Evolutionary conservation across 1,140 invertebrate genomes (phyloP).

Genomic region (Stegodyphus dumicola): DNA sequence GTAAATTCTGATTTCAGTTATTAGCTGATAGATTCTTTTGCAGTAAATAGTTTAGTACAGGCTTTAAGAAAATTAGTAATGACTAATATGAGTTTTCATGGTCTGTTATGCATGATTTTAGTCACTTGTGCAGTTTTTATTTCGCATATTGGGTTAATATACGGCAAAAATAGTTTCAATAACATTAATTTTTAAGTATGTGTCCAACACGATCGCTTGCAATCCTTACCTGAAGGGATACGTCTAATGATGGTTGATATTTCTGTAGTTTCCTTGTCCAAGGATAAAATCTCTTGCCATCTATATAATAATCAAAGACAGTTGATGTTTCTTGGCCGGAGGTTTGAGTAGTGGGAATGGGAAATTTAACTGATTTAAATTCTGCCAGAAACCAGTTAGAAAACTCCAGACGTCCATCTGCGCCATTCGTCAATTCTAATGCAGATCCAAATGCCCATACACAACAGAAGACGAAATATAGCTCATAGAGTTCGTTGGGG

Average conservation of each 20-base stretch:
- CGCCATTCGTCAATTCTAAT: conserved; percentile 89
- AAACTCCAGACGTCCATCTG: conserved; percentile 85
- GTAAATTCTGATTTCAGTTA: no score
- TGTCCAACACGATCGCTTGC: no score
- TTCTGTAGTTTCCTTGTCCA: conserved; percentile 90
- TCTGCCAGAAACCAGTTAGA: conserved; percentile 98
- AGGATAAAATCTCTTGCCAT: conserved; percentile 87
- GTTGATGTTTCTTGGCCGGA: conserved; percentile 69
- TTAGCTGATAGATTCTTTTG: no score
- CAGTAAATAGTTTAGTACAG: no score
- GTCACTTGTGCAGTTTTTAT: no score
- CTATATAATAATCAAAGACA: conserved; percentile 96
- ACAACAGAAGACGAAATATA: conserved; percentile 95
- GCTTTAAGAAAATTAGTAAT: no score
- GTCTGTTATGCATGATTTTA: no score
- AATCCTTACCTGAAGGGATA: conserved; percentile 83
- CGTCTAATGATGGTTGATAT: conserved; percentile 91
- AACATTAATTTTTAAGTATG: no score
- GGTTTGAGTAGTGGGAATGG: conserved; percentile 68
- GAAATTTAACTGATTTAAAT: conserved; percentile 95
- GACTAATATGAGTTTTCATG: no score
- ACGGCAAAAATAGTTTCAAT: no score
- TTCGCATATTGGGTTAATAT: no score
- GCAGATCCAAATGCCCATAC: conserved; percentile 91
- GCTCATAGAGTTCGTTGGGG: conserved; percentile 93